Base-by-base conservation (phyloP, 2,113 vertebrate genomes). In the Mirza zaza region DNA sequence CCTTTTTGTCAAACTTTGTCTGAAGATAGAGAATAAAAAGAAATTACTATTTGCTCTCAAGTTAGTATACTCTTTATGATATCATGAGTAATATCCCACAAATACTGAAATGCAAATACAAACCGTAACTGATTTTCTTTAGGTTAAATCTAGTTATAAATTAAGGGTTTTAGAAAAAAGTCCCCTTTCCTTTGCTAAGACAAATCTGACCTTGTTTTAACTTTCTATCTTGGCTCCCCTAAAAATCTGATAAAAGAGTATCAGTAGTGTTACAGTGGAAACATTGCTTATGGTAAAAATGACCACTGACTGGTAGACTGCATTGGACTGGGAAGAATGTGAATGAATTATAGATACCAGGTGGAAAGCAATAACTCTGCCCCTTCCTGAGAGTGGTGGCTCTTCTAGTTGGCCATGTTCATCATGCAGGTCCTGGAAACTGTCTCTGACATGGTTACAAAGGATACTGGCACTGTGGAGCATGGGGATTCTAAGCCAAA, bases 1-100 rank as follows among this genome's bases (percentile, higher is more conserved):
- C 99, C 3, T 99, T 98, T 96, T 98, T 99, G 97, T 99, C 99
- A 98, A 99, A 99, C 96, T 99, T 99, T 99, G 99, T 99, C 99
- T 99, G 98, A 94, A 95, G 82, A 32, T 82, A 95, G 96, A 95
- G 65, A 91, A 96, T 12, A 76, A 3, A 91, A 96, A 83, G 8
- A 90, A 71, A 59, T 21, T 27, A 84, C 90, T 77, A 93, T 67
- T 90, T 92, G 61, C 5, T 70, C 55, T 77, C 67, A 76, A 76
- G 42, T 42, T 13, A 68, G 36, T 13, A 63, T 18, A 17, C 36
- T 32, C 25, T 9, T 81, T 86, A 50, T 25, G 17, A 52, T 27
- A 42, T 13, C 50, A 36, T 50, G 57, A 90, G 21, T 73, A 63
- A 68, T 14, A 71, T 6, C 76, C 67, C 76, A 9, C 36, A 84